Percentiles rank a stretch among this genome's conserved stretches.
Evolutionary conservation across 2,797 vertebrate species (phyloP).

Genomic region (Harpagifer antarcticus): DNA sequence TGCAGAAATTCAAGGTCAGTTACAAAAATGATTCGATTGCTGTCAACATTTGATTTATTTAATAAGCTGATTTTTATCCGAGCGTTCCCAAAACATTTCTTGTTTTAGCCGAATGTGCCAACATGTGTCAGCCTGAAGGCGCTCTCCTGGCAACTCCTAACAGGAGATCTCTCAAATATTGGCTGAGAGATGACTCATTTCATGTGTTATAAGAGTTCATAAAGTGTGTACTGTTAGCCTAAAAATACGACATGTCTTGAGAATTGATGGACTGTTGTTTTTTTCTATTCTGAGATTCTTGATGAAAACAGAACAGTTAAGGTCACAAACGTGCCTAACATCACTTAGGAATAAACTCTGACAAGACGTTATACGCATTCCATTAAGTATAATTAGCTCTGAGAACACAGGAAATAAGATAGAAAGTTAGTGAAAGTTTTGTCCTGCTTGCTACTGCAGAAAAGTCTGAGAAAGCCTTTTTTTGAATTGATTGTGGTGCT

Average conservation of each 20-base stretch:
- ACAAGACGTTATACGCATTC: not conserved
- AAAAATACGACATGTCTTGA: constrained; percentile 19
- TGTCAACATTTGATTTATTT: constrained; percentile 32
- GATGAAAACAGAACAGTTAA: constrained; percentile 14
- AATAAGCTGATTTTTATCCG: constrained; percentile 41
- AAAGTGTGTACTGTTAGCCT: constrained; percentile 22
- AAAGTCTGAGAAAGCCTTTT: not conserved
- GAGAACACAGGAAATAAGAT: not conserved
- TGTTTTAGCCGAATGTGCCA: not conserved
- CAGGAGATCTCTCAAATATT: constrained; percentile 35
- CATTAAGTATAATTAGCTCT: not conserved
- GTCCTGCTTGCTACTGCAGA: constrained; percentile 13
- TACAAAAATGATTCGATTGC: constrained; percentile 15
- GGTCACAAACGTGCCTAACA: not conserved
- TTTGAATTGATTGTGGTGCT: not conserved
- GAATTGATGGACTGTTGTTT: not conserved
- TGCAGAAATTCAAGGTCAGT: constrained; percentile 36
- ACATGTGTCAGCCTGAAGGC: constrained; percentile 30
- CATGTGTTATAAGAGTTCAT: constrained; percentile 28
- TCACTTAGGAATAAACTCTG: not conserved
- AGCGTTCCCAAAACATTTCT: constrained; percentile 24
- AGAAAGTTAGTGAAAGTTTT: not conserved
- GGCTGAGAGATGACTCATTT: constrained; percentile 36
- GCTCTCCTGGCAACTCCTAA: constrained; percentile 15
- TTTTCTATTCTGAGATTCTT: not conserved